phyloP scores from a whole-genome alignment of 92 coral and sea anemone genomes.

The Virgularia gustaviana region DNA sequence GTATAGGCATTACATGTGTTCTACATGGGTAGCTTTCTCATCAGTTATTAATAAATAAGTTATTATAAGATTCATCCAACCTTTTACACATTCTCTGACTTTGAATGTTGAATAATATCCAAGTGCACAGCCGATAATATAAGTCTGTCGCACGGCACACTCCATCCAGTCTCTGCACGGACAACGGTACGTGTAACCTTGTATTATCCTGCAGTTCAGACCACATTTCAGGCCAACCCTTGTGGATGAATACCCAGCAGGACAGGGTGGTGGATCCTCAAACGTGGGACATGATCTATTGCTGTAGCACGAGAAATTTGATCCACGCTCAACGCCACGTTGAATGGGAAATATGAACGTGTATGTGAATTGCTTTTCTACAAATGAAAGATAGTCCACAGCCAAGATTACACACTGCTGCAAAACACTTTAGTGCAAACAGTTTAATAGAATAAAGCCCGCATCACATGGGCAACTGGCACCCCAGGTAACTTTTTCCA shows the following conservation, averaged over 20 bases:
- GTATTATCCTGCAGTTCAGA: slow-evolving; percentile 12
- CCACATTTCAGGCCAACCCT: slow-evolving; percentile 10
- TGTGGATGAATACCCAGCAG: background rate
- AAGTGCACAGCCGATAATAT: background rate
- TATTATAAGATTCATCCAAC: too few species aligned
- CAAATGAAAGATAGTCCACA: background rate
- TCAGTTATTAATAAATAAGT: too few species aligned
- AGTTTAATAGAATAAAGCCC: too few species aligned
- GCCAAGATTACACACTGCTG: too few species aligned
- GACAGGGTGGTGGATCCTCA: slow-evolving; percentile 9
- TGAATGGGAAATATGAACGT: slow-evolving; percentile 24
- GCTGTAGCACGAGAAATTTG: background rate
- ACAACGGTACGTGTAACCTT: slow-evolving; percentile 27
- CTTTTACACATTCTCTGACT: slow-evolving; percentile 24
- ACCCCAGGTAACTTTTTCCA: too few species aligned
- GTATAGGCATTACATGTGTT: too few species aligned
- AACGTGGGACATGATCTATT: slow-evolving; percentile 7
- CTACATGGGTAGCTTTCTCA: too few species aligned
- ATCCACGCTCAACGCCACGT: background rate
- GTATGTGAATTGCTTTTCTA: slow-evolving; percentile 7
- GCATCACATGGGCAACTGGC: background rate
- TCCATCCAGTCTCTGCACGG: slow-evolving; percentile 24
- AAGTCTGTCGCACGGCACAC: slow-evolving; percentile 20
- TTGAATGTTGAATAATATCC: slow-evolving; percentile 5
- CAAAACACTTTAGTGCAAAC: too few species aligned